phyloP scores from a whole-genome alignment of 2,888 invertebrate genomes.

The Drosophila affinis region DNA sequence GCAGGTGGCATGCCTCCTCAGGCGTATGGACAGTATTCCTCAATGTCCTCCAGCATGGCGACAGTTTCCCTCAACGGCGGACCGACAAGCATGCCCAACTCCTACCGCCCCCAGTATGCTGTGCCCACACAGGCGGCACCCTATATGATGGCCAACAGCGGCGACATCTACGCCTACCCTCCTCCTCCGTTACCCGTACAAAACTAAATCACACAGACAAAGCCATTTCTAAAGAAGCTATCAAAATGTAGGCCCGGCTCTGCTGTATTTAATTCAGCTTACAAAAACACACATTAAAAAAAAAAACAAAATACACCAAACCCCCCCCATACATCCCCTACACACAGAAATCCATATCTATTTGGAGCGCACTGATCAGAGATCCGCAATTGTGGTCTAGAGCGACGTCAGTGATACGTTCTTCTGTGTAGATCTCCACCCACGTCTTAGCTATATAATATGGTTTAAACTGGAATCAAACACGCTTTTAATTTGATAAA shows the following conservation, averaged over 20 bases:
- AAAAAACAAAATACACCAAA: constrained; percentile 12
- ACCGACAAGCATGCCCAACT: constrained; percentile 48
- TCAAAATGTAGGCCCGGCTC: constrained; percentile 57
- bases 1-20: constrained; percentile 46
- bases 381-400: constrained; percentile 15
- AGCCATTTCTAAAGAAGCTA: constrained; percentile 57
- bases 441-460: constrained; percentile 73
- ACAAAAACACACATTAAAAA: constrained; percentile 29
- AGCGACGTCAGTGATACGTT: constrained; percentile 21
- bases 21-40: constrained; percentile 63
- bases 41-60: constrained; percentile 69
- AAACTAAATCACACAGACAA: constrained; percentile 75
- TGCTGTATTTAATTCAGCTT: constrained; percentile 63
- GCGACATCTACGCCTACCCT: constrained; percentile 82
- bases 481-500: constrained; percentile 67
- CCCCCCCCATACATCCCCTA: constrained; percentile 20
- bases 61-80: constrained; percentile 64
- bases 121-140: constrained; percentile 71
- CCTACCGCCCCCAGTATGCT: constrained; percentile 77
- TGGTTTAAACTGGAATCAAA: constrained; percentile 76
- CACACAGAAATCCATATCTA: constrained; percentile 25
- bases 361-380: constrained; percentile 26
- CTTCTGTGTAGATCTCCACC: constrained; percentile 73
- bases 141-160: constrained; percentile 65
- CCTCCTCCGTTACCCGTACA: constrained; percentile 84